These are phyloP conservation scores for Cosmia pyralina DNA, from an alignment of 2,888 invertebrate species.

Conservation along the genomic window DNA sequence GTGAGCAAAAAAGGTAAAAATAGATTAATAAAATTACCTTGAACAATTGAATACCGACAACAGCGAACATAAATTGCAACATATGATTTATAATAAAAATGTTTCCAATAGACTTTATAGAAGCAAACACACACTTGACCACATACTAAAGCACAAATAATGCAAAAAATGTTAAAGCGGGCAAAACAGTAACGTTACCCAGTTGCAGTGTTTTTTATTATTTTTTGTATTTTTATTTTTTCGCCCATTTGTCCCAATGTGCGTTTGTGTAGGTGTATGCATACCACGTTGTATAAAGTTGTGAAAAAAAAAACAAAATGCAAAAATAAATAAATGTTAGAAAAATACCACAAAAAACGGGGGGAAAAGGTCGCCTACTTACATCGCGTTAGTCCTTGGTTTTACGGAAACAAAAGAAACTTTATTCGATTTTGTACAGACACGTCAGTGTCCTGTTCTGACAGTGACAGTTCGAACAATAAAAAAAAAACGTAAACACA, in stretches of 20 bases:
- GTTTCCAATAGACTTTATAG: conserved; percentile 99
- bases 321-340: conserved; percentile 67
- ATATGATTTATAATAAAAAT: conserved; percentile 99
- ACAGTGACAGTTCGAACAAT: conserved; percentile 71
- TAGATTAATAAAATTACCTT: conserved; percentile 92
- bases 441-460: conserved; percentile 84
- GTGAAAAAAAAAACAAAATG: conserved; percentile 70
- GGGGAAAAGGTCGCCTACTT: conserved; percentile 73
- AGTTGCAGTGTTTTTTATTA: conserved; percentile 66
- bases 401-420: conserved; percentile 72
- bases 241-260: conserved; percentile 80
- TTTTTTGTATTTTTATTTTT: conserved; percentile 55
- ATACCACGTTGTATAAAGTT: conserved; percentile 77
- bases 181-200: conserved; percentile 79
- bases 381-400: conserved; percentile 82
- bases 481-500: conserved; percentile 73
- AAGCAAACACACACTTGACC: conserved; percentile 99
- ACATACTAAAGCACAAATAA: conserved; percentile 94
- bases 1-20: not conserved
- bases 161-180: conserved; percentile 66
- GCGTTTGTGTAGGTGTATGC: conserved; percentile 74
- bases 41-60: conserved; percentile 99
- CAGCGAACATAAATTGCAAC: conserved; percentile 99
- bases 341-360: conserved; percentile 64
- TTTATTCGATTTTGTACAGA: conserved; percentile 66